phyloP scores from a whole-genome alignment of 2,797 vertebrate species.

The Coregonus ussuriensis region DNA sequence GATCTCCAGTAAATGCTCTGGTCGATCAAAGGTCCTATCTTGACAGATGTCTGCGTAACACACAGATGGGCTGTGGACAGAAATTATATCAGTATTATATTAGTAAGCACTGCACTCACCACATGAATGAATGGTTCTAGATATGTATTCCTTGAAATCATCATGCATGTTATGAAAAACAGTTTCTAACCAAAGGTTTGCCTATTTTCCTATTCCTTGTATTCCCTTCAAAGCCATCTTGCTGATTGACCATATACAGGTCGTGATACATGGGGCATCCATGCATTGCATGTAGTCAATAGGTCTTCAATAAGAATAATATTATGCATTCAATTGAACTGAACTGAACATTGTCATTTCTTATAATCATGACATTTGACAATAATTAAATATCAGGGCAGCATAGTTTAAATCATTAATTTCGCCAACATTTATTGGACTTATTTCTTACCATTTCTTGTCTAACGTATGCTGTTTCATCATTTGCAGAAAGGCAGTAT shows the following conservation, averaged over 20 bases:
- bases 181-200: neutral
- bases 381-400: neutral
- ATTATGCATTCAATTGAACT: neutral
- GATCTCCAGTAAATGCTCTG: constrained; percentile 84
- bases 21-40: constrained; percentile 71
- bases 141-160: neutral
- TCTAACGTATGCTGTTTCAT: constrained; percentile 78
- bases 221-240: neutral
- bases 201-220: neutral
- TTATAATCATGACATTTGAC: neutral
- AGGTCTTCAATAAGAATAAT: neutral
- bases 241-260: too few species aligned
- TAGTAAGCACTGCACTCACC: constrained; percentile 28
- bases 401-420: neutral
- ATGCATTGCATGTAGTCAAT: neutral
- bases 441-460: constrained; percentile 79
- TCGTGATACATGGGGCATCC: neutral
- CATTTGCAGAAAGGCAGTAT: constrained; percentile 86
- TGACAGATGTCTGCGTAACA: constrained; percentile 64
- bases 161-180: neutral
- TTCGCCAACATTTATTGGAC: neutral
- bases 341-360: neutral
- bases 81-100: constrained; percentile 25
- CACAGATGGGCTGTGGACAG: constrained; percentile 58
- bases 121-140: neutral